Base-by-base conservation (phyloP, 2,888 invertebrate species). In the Drosophila aldrichi region DNA sequence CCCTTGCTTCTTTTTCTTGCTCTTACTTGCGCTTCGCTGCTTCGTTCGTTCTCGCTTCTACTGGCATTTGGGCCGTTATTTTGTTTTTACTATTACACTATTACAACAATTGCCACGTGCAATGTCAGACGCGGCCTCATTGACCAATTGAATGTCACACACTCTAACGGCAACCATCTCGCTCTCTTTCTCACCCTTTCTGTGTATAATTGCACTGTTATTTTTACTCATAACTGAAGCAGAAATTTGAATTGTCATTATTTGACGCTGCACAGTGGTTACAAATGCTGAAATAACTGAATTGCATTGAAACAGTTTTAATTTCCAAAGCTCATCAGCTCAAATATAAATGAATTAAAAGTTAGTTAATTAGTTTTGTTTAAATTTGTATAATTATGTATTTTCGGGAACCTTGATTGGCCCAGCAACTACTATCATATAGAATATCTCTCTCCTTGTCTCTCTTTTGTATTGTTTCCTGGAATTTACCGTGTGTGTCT, bases 61-160 rank as follows among this genome's bases (percentile, higher is more conserved):
- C 48, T 51, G n/a, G 52, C 22, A 22, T 38, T 52, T 4, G 22
- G 22, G 20, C 51, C 25, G 40, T 40, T 65, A 51, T 40, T n/a
- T 20, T 16, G 16, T 44, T 32, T 55, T 48, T 59, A 55, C 54
- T 54, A 54, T 54, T 40, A 29, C 54, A 49, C 64, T 32, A 32
- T 69, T 48, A 58, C 51, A 40, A 55, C 61, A 63, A 71, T 36
- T 38, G 59, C 58, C 74, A 77, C 68, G 78, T 77, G 73, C 59
- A 71, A 54, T 38, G 25, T 22, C 51, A 38, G 43, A 38, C 16
- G 36, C 48, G 58, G 18, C 46, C 58, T 46, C 48, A 77, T 60
- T 63, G 67, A 46, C 56, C 62, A 63, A 75, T 65, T 66, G 66
- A 59, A 41, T 43, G 76, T 48, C 57, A 36, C 57, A 36, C 25